Conservation (phyloP, 2,888 invertebrate species). For the Stenurella melanura region DNA sequence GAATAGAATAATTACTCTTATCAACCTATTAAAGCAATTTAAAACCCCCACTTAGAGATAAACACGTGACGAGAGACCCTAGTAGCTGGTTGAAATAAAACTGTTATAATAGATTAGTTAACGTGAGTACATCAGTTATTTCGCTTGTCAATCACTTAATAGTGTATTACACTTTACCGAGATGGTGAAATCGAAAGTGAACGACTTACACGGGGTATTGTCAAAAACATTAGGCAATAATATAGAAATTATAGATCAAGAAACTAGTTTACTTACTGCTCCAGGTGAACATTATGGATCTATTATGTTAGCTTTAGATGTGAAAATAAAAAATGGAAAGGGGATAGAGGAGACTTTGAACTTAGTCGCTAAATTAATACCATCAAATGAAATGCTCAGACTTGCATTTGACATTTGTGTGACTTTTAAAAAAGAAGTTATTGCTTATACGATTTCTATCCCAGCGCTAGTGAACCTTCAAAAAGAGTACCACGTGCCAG, state of each 20-base stretch:
- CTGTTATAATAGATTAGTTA: conserved; percentile 27
- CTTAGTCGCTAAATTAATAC: conserved; percentile 77
- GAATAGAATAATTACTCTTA: conserved; percentile 30
- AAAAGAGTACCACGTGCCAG: conserved; percentile 72
- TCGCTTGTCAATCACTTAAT: conserved; percentile 15
- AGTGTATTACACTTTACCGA: conserved; percentile 22
- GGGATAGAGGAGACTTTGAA: conserved; percentile 69
- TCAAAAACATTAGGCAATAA: conserved; percentile 61
- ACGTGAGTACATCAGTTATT: conserved; percentile 30
- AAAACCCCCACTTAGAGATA: conserved; percentile 14
- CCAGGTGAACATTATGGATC: conserved; percentile 80
- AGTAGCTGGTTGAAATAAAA: conserved; percentile 17
- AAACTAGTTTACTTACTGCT: conserved; percentile 73
- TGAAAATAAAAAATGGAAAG: conserved; percentile 65
- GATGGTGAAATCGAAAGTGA: conserved; percentile 67
- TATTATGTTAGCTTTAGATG: conserved; percentile 74
- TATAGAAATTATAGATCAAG: conserved; percentile 70
- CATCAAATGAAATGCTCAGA: conserved; percentile 75
- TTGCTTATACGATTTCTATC: conserved; percentile 74
- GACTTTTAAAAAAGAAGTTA: conserved; percentile 77
- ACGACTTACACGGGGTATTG: conserved; percentile 65
- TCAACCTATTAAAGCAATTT: conserved; percentile 27
- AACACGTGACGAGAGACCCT: conserved; percentile 25
- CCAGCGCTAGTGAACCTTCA: conserved; percentile 75
- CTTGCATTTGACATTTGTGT: conserved; percentile 75